Percentiles rank a stretch among this genome's conserved stretches.
These are phyloP conservation scores for Dicrurus megarhynchus DNA, from an alignment of 2,113 vertebrate genomes.

Conservation along the genomic window DNA sequence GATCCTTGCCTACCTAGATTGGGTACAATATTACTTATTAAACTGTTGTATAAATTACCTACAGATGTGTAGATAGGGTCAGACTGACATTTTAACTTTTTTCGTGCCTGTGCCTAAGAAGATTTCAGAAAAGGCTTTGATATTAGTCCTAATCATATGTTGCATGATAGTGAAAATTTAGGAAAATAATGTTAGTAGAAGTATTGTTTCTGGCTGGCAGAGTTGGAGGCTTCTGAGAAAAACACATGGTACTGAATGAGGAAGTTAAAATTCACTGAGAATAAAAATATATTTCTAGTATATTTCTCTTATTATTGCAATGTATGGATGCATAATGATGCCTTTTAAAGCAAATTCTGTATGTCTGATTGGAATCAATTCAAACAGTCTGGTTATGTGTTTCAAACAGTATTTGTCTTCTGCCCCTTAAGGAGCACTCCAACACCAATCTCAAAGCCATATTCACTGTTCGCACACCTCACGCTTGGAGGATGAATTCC, in stretches of 20 bases:
- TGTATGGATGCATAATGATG: not conserved
- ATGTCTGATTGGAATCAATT: not conserved
- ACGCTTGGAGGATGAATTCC: not conserved
- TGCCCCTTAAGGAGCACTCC: not conserved
- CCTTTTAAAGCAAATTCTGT: not conserved
- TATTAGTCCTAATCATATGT: not conserved
- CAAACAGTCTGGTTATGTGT: not conserved
- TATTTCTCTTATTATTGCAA: not conserved
- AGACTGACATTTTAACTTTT: not conserved
- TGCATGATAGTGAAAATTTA: not conserved
- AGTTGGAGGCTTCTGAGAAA: not conserved
- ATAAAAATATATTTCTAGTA: not conserved
- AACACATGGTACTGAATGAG: not conserved
- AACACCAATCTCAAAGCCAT: not conserved
- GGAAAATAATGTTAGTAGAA: not conserved
- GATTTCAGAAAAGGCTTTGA: not conserved
- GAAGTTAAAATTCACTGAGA: not conserved
- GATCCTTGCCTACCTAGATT: too few relatives aligned
- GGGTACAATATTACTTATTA: not conserved
- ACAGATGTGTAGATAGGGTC: not conserved
- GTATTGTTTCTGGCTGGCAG: not conserved
- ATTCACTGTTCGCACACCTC: accelerated
- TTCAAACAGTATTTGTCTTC: not conserved
- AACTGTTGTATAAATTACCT: not conserved
- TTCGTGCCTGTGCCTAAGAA: not conserved